Evolutionary conservation across 2,797 vertebrate genomes (phyloP).

Genomic region (Mormyrus proboscirostris): DNA sequence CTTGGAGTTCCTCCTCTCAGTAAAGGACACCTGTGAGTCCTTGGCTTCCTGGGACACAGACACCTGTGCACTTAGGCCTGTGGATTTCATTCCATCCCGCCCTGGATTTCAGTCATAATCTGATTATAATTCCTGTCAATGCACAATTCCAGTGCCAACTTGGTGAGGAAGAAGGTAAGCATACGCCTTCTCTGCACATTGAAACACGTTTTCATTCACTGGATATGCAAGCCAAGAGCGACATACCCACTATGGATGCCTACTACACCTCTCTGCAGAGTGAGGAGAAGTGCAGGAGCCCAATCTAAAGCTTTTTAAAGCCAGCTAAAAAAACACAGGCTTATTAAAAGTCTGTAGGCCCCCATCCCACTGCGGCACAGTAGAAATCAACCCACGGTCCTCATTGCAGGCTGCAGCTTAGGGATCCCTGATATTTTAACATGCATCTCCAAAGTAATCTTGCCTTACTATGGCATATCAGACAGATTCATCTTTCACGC

Average conservation of each 20-base stretch:
- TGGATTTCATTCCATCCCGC: background rate
- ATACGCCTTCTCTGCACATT: background rate
- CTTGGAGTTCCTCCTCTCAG: background rate
- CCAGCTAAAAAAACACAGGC: background rate
- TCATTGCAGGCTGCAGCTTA: background rate
- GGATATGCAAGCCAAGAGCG: background rate
- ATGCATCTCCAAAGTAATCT: background rate
- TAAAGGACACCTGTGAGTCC: background rate
- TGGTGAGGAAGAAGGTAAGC: background rate
- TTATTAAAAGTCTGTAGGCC: background rate
- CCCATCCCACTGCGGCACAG: background rate
- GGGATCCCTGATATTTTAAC: background rate
- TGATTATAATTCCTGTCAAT: background rate
- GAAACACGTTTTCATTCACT: background rate
- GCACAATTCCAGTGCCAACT: background rate
- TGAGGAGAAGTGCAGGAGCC: background rate
- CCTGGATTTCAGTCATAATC: conserved; percentile 7
- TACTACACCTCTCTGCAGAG: background rate
- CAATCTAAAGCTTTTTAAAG: background rate
- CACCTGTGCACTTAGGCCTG: background rate
- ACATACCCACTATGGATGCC: background rate
- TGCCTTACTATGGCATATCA: background rate
- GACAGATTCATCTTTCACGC: background rate
- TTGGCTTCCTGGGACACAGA: background rate
- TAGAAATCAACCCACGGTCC: background rate